Base-by-base conservation (phyloP, 2,888 invertebrate species). In the Melinaea menophilus region DNA sequence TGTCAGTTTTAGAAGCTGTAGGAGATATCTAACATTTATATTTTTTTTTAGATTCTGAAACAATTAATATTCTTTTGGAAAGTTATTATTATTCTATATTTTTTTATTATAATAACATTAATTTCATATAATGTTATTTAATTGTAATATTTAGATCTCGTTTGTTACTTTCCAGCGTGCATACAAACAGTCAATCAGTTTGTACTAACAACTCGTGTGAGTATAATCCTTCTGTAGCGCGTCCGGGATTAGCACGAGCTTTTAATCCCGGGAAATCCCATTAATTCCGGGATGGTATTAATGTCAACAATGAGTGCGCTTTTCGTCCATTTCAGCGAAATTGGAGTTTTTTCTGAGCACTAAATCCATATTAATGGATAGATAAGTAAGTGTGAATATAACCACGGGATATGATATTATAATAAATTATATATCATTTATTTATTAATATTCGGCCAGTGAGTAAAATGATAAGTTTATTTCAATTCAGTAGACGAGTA, bases 211-310 rank as follows among this genome's bases (percentile, higher is more conserved):
- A 31, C 9, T 31, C 2, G 7, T 11, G 56, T 35, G 56, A 7
- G 2, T 11, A 7, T 56, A 58, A 64, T 58, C 61, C 55, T 22
- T 31, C 47, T 56, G 57, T 57, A 59, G 48, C 48, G 34, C 45
- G 31, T 61, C 62, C 62, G 61, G 65, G 59, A 65, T 67, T 57
- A 67, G 33, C 55, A 33, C 48, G 22, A 51, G 11, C 41, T 45
- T 62, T 45, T 62, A 67, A 67, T 67, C 67, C 67, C 54, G 58
- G 35, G 56, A 37, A 55, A 66, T 55, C 51, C 55, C 46, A 55
- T 63, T 56, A 58, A 63, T 66, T 56, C 45, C 55, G 54, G 51
- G 33, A 59, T 51, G 47, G 46, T 51, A 45, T 13, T 51, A 54
- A 61, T 56, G 65, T 63, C 61, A 65, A 61, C 62, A 58, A 41